Conservation (phyloP, 2,113 vertebrate species). For the Onychostoma macrolepis region DNA sequence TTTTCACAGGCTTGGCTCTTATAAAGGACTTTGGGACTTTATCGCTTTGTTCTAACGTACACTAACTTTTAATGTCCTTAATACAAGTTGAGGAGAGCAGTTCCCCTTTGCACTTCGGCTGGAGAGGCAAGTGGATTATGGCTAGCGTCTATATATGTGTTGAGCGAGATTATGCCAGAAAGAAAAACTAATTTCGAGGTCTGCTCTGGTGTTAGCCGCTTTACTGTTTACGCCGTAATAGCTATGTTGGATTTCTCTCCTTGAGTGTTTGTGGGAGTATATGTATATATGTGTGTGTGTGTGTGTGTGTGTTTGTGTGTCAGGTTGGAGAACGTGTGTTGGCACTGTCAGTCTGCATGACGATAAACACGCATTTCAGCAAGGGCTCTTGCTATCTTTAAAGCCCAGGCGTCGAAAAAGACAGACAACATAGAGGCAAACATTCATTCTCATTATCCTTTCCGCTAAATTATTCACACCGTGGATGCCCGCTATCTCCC, state of each 20-base stretch:
- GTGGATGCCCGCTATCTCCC: conserved; percentile 59
- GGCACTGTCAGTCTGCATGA: conserved; percentile 23
- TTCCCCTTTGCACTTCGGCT: not conserved
- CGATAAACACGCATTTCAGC: conserved; percentile 55
- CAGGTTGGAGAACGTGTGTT: conserved; percentile 28
- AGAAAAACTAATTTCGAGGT: conserved; percentile 50
- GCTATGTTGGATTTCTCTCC: conserved; percentile 34
- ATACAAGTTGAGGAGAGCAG: not conserved
- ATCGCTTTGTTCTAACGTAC: not conserved
- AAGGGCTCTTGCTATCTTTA: conserved; percentile 58
- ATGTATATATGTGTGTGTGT: conserved; percentile 12
- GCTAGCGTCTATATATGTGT: conserved; percentile 23
- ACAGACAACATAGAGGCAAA: conserved; percentile 58
- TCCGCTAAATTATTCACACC: conserved; percentile 61
- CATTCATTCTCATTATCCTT: conserved; percentile 68
- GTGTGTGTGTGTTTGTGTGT: not conserved
- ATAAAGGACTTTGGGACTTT: not conserved
- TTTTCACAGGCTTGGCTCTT: not conserved
- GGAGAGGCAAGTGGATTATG: conserved; percentile 40
- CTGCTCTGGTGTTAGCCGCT: conserved; percentile 42
- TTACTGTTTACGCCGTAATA: conserved; percentile 49
- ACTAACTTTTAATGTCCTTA: conserved; percentile 9
- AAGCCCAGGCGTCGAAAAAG: conserved; percentile 45
- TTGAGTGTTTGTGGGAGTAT: conserved; percentile 52
- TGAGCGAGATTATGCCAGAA: conserved; percentile 20